A percentile compares a stretch with the other conserved stretches of the same genome.
Conservation (phyloP, 2,888 invertebrate genomes). For the Pinctada fucata region DNA sequence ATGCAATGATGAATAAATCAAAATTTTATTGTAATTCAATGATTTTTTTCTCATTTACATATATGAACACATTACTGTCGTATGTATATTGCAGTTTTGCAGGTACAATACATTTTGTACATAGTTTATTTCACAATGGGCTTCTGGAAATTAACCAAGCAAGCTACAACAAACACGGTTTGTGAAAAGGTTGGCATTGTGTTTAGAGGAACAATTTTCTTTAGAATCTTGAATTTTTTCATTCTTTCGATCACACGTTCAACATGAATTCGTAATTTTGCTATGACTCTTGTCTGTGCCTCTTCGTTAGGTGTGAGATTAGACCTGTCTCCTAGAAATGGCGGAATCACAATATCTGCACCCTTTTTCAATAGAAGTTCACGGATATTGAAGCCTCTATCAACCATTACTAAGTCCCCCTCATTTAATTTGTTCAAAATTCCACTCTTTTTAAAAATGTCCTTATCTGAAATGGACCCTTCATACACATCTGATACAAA, state of each 20-base stretch:
- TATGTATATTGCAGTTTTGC: no score
- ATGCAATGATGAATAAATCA: no score
- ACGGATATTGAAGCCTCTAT: conserved; percentile 40
- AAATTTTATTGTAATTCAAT: no score
- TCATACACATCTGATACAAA: conserved; percentile 46
- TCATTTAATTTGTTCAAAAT: conserved; percentile 35
- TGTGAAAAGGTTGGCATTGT: conserved; percentile 5
- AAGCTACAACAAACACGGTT: conserved; percentile 12
- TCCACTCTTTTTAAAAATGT: conserved; percentile 34
- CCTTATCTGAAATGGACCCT: conserved; percentile 40
- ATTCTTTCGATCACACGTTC: conserved; percentile 22
- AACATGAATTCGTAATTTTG: conserved; percentile 36
- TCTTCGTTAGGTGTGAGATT: conserved; percentile 33
- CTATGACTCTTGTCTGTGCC: conserved; percentile 26
- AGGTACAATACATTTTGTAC: no score
- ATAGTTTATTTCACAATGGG: conserved; percentile 15
- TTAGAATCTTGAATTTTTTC: conserved; percentile 27
- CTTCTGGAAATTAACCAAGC: conserved; percentile 22
- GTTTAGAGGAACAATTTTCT: conserved; percentile 16
- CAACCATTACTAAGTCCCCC: conserved; percentile 41
- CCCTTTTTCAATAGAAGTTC: neutral
- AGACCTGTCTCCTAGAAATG: conserved; percentile 22
- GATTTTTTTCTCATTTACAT: no score
- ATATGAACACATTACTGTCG: no score
- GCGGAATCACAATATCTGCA: conserved; percentile 20